Evolutionary conservation across 2,113 vertebrate species (phyloP).

Genomic region (Pionites leucogaster): DNA sequence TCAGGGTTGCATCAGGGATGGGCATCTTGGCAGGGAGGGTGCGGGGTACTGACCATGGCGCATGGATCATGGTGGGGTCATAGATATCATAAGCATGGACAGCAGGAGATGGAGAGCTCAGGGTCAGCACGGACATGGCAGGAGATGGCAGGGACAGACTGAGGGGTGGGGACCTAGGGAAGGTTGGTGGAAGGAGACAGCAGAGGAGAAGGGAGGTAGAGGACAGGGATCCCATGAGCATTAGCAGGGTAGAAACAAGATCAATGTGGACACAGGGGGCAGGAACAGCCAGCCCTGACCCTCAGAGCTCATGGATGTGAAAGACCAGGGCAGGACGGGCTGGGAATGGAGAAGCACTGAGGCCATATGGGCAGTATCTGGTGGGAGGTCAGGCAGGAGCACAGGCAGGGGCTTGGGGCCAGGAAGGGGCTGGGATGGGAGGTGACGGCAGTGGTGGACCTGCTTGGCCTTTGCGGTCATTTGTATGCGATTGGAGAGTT

Average conservation of each 20-base stretch:
- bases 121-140: neutral
- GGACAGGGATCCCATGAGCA: neutral
- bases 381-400: neutral
- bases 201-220: neutral
- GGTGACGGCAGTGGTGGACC: neutral
- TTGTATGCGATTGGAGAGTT: neutral
- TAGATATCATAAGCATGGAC: rapidly evolving
- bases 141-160: neutral
- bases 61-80: neutral
- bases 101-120: neutral
- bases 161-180: neutral
- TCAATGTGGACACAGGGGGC: rapidly evolving
- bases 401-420: neutral
- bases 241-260: neutral
- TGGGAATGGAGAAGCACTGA: neutral
- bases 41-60: rapidly evolving
- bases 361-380: rapidly evolving
- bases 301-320: too few relatives aligned
- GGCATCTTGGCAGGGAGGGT: neutral
- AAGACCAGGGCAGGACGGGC: neutral
- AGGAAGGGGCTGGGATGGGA: neutral
- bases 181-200: neutral
- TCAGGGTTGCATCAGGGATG: neutral
- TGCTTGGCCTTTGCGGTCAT: neutral
- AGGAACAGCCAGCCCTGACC: neutral